phyloP scores from a whole-genome alignment of 37 sponge, comb jelly and placozoan genomes.

The Hexactinellida sp. region DNA sequence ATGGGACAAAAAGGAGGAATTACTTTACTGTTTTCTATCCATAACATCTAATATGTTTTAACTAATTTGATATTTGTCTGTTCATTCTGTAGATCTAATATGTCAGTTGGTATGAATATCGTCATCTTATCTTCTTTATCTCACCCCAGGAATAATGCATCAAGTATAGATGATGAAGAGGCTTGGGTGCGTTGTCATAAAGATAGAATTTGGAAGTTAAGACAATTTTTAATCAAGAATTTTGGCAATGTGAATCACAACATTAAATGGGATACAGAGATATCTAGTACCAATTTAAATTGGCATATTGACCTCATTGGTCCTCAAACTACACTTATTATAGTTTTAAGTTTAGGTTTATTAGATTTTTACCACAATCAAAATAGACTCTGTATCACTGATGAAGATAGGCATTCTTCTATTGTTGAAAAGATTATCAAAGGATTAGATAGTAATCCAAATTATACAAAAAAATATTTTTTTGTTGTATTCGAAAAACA shows the following conservation, averaged over 20 bases:
- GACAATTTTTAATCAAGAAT: background rate
- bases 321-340: background rate
- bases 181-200: background rate
- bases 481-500: background rate
- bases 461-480: background rate
- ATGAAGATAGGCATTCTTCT: background rate
- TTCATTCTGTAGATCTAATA: too few relatives aligned
- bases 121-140: background rate
- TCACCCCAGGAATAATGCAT: background rate
- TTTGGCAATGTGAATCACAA: background rate
- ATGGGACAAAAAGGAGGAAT: too few relatives aligned
- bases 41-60: too few relatives aligned
- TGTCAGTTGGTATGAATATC: too few relatives aligned
- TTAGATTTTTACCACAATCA: background rate
- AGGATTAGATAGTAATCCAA: background rate
- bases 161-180: background rate
- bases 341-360: background rate
- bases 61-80: too few relatives aligned
- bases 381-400: background rate
- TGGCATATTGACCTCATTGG: constrained; percentile 1
- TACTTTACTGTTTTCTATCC: too few relatives aligned
- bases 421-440: background rate
- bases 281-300: background rate
- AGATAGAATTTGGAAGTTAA: background rate
- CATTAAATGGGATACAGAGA: background rate